Conservation (phyloP, 2,113 vertebrate genomes). For the Leucoraja erinaceus region DNA sequence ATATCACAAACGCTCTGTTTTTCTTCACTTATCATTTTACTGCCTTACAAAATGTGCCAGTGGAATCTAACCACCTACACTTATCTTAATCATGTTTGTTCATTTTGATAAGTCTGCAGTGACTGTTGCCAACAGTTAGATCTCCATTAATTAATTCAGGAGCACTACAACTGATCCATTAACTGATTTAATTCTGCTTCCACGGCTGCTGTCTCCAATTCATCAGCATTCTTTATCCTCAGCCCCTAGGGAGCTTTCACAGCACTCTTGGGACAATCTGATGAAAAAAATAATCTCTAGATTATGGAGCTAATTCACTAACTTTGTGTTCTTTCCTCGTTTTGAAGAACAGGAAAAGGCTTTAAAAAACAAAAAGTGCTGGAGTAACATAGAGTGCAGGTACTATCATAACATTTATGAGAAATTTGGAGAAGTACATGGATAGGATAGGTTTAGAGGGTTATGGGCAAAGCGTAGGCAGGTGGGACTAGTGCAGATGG, state of each 20-base stretch:
- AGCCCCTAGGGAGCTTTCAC: slow-evolving; percentile 49
- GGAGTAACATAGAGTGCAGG: no score
- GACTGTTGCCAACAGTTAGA: slow-evolving; percentile 38
- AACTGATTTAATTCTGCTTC: slow-evolving; percentile 46
- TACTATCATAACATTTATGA: no score
- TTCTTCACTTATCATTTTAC: not conserved
- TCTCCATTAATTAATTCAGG: slow-evolving; percentile 48
- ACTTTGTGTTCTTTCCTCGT: slow-evolving; percentile 40
- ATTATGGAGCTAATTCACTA: slow-evolving; percentile 47
- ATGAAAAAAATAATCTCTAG: slow-evolving; percentile 44
- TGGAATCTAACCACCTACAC: slow-evolving; percentile 16
- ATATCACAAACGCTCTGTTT: not conserved
- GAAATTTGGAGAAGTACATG: no score
- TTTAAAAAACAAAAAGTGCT: not conserved
- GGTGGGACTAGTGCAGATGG: no score
- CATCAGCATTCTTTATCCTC: slow-evolving; percentile 51
- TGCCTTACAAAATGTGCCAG: not conserved
- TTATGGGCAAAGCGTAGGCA: no score
- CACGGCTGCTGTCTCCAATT: slow-evolving; percentile 48
- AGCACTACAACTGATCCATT: slow-evolving; percentile 46
- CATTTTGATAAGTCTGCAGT: slow-evolving; percentile 9
- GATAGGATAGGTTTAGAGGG: no score
- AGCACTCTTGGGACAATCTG: slow-evolving; percentile 45
- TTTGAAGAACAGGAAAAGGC: slow-evolving; percentile 15
- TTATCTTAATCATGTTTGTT: slow-evolving; percentile 25